phyloP scores from a whole-genome alignment of 2,888 invertebrate species.

The Drosophila rubida region DNA sequence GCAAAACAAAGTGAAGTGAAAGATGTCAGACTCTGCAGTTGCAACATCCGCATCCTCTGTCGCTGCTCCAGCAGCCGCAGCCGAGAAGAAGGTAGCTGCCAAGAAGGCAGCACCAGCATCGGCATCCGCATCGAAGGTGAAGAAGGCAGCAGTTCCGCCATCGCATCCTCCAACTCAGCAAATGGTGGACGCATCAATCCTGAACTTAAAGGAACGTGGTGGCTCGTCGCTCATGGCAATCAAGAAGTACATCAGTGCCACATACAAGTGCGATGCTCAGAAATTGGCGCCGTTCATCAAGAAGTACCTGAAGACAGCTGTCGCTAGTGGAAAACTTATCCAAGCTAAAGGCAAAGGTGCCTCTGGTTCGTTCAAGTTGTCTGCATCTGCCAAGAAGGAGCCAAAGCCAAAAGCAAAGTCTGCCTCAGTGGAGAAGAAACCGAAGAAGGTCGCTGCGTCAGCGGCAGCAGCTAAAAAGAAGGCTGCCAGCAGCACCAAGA shows the following conservation, averaged over 20 bases:
- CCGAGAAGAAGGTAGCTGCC: constrained; percentile 38
- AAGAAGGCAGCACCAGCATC: constrained; percentile 35
- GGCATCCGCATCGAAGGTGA: too few relatives aligned
- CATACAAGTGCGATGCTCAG: too few relatives aligned
- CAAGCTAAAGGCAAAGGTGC: constrained; percentile 47
- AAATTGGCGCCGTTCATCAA: constrained; percentile 87
- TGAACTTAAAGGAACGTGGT: too few relatives aligned
- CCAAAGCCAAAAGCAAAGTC: too few relatives aligned
- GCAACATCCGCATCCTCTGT: constrained; percentile 50
- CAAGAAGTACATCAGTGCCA: too few relatives aligned
- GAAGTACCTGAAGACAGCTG: constrained; percentile 86
- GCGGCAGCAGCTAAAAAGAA: too few relatives aligned
- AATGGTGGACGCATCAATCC: constrained; percentile 55
- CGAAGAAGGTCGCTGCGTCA: too few relatives aligned
- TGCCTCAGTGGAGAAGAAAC: too few relatives aligned
- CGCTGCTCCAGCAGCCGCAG: constrained; percentile 29
- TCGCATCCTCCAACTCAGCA: constrained; percentile 54
- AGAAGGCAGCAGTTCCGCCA: constrained; percentile 24
- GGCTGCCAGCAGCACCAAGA: too few relatives aligned
- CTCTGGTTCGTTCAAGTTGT: too few relatives aligned
- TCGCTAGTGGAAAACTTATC: constrained; percentile 85
- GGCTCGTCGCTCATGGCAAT: too few relatives aligned
- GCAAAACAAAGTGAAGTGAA: constrained; percentile 22
- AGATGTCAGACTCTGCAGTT: constrained; percentile 50
- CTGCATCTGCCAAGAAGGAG: too few relatives aligned